Conservation (phyloP, 2,113 vertebrate species). For the Syrmaticus mikado region DNA sequence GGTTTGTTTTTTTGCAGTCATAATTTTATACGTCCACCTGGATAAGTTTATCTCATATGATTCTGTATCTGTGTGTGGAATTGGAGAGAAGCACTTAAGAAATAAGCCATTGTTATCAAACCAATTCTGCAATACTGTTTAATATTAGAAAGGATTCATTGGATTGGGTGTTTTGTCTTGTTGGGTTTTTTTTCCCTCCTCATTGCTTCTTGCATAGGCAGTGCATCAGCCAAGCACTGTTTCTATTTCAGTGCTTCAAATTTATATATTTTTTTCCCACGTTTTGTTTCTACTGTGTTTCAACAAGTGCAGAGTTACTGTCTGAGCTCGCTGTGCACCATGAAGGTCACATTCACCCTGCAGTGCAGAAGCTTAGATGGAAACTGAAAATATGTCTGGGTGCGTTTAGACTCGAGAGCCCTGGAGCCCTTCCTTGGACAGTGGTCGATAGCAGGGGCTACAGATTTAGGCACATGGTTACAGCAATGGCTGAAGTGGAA, state of each 20-base stretch:
- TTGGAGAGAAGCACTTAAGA: background rate
- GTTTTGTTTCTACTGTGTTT: background rate
- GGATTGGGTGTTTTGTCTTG: background rate
- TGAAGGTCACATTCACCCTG: no score
- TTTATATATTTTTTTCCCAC: background rate
- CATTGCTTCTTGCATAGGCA: background rate
- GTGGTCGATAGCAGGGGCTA: background rate
- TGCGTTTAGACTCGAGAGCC: background rate
- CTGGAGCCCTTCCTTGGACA: background rate
- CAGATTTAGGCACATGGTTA: background rate
- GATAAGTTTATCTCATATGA: background rate
- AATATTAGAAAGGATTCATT: background rate
- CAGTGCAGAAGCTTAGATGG: background rate
- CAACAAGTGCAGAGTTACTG: background rate
- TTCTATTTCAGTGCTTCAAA: background rate
- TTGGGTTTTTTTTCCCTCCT: background rate
- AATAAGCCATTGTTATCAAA: background rate
- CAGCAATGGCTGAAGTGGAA: background rate
- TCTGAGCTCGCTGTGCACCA: background rate
- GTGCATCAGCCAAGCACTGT: background rate
- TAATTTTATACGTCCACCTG: background rate
- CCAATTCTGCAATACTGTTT: background rate
- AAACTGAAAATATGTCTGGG: background rate
- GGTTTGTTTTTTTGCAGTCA: background rate
- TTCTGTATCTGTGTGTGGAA: background rate